Evolutionary conservation across 2,888 invertebrate genomes (phyloP).

Genomic region (Tipula confusa): DNA sequence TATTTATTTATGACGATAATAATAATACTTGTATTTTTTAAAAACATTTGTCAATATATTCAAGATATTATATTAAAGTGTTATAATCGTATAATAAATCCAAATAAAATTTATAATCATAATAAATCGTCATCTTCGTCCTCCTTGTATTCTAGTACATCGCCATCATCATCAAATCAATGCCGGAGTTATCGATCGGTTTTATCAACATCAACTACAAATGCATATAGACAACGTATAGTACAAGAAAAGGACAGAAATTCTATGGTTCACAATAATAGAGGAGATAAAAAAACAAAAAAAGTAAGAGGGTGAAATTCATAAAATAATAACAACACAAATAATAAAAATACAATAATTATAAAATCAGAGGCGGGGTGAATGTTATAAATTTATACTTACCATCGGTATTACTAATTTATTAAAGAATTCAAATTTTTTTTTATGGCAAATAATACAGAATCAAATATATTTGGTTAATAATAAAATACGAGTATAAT

Average conservation of each 20-base stretch:
- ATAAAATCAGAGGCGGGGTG: conserved; percentile 9
- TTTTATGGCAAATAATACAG: too few species aligned
- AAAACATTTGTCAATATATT: conserved; percentile 49
- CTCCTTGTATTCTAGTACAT: conserved; percentile 1
- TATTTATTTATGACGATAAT: conserved; percentile 48
- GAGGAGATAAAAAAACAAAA: conserved; percentile 29
- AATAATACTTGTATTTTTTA: conserved; percentile 45
- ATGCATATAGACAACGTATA: conserved; percentile 27
- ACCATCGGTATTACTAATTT: not conserved
- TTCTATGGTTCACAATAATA: not conserved
- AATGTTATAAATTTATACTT: not conserved
- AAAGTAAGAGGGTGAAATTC: conserved; percentile 30
- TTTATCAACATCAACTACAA: conserved; percentile 30
- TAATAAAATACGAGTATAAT: not conserved
- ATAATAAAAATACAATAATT: conserved; percentile 28
- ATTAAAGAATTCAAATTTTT: not conserved
- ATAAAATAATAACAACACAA: not conserved
- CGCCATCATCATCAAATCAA: conserved; percentile 29
- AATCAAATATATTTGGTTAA: not conserved
- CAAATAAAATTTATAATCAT: conserved; percentile 34
- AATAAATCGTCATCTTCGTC: conserved; percentile 3
- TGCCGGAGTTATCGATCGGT: conserved; percentile 32
- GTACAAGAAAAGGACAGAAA: not conserved
- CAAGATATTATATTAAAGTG: conserved; percentile 47
- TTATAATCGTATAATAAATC: conserved; percentile 49